These are phyloP conservation scores for Zaprionus camerounensis DNA, from an alignment of 1,140 invertebrate genomes.

Conservation along the genomic window DNA sequence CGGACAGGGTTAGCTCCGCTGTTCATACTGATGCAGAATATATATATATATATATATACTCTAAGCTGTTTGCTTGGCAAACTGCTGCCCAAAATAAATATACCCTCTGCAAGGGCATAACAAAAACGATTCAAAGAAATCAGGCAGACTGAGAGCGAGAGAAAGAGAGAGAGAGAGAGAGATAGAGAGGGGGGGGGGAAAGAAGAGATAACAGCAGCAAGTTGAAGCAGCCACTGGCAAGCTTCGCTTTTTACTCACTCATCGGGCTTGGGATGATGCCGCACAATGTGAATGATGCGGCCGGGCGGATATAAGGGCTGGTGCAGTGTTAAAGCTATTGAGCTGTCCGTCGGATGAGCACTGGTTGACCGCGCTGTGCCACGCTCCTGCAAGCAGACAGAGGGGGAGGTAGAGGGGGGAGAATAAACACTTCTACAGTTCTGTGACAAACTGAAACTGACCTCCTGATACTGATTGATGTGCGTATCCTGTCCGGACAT, in stretches of 20 bases:
- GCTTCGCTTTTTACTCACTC: slow-evolving; percentile 87
- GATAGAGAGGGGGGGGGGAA: background rate
- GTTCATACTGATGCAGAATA: too few species aligned
- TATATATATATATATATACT: too few species aligned
- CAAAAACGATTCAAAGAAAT: background rate
- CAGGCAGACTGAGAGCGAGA: background rate
- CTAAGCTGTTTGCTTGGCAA: too few species aligned
- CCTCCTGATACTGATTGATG: slow-evolving; percentile 87
- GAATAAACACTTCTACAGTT: background rate
- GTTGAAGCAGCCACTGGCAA: background rate
- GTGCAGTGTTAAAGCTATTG: slow-evolving; percentile 91
- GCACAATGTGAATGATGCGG: slow-evolving; percentile 94
- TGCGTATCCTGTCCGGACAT: slow-evolving; percentile 86
- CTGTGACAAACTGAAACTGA: slow-evolving; percentile 15
- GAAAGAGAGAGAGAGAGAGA: background rate
- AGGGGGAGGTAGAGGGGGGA: background rate
- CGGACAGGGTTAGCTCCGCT: too few species aligned
- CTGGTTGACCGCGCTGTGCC: slow-evolving; percentile 86
- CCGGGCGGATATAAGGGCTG: slow-evolving; percentile 95
- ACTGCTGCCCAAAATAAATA: too few species aligned
- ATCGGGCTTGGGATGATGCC: slow-evolving; percentile 93
- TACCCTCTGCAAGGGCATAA: background rate
- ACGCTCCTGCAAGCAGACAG: slow-evolving; percentile 58
- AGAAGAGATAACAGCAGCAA: background rate
- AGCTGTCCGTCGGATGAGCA: slow-evolving; percentile 89